Base-by-base conservation (phyloP, 2,888 invertebrate genomes). In the Pyrrhia umbra region DNA sequence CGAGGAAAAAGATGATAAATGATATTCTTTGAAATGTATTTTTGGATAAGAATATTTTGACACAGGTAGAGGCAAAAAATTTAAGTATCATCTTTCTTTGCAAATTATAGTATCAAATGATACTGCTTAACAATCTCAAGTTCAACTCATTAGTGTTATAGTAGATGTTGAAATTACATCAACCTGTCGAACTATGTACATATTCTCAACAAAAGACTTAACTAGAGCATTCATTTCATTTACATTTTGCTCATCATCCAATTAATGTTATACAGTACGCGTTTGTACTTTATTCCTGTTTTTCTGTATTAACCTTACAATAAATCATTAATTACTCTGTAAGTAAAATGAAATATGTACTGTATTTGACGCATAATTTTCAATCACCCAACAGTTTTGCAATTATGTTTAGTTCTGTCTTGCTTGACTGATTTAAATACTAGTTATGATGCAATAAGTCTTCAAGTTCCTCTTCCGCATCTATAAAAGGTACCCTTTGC, bases 381-480 rank as follows among this genome's bases (percentile, higher is more conserved):
- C 20, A 54, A 55, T 52, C 21, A 18, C 23, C 16, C 52, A 58
- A 63, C 18, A 10, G 20, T 23, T 39, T 55, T 58, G 60, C 60
- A 65, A 68, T 78, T 46, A 60, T 40, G 37, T 57, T 66, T 50
- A 56, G 46, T 66, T 64, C 43, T 64, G 54, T 25, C 56, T 57
- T 40, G 61, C 56, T 65, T 61, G 57, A 78, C 54, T 77, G 74
- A 75, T 75, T 77, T 66, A 77, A 70, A 74, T 67, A 67, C 78
- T 63, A 64, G 49, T 66, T 75, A 75, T 66, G 75, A 75, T 62
- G 75, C 75, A 68, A 77, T 78, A 64, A 64, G 54, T 70, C 66
- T 63, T 68, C 34, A 50, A 77, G 74, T 78, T 77, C 77, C 75
- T 66, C 66, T 78, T 77, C 79, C 79, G 79, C 30, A 55, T 68